These are phyloP conservation scores for Dreissena rostriformis DNA, from an alignment of 1,140 invertebrate genomes.

Conservation along the genomic window DNA sequence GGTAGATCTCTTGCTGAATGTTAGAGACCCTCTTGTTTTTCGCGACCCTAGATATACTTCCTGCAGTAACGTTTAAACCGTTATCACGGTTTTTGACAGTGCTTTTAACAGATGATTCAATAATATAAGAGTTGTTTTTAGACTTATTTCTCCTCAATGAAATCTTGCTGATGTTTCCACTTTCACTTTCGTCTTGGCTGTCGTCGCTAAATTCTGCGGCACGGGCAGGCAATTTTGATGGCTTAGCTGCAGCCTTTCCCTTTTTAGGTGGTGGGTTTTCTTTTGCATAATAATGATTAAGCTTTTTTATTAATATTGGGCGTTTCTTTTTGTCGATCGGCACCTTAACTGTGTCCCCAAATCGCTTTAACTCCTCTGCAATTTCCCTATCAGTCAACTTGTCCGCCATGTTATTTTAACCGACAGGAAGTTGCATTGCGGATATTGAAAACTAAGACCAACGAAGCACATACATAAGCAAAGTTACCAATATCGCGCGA, in stretches of 20 bases:
- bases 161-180: constrained; percentile 24
- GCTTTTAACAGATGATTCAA: constrained; percentile 8
- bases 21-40: constrained; percentile 5
- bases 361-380: constrained; percentile 66
- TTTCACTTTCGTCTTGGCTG: constrained; percentile 55
- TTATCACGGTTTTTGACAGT: constrained; percentile 23
- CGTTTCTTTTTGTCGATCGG: constrained; percentile 74
- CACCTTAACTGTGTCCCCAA: constrained; percentile 72
- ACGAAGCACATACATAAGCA: too few relatives aligned
- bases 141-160: constrained; percentile 30
- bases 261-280: constrained; percentile 54
- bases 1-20: constrained; percentile 53
- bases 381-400: constrained; percentile 71
- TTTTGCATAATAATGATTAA: constrained; percentile 72
- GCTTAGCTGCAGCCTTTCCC: constrained; percentile 44
- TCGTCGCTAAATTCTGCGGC: constrained; percentile 60
- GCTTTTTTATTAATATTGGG: constrained; percentile 74
- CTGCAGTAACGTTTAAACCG: constrained; percentile 37
- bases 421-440: constrained; percentile 12
- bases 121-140: constrained; percentile 15
- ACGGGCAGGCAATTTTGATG: neutral
- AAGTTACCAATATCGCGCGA: too few relatives aligned
- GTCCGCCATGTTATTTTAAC: constrained; percentile 69
- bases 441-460: neutral
- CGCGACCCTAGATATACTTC: constrained; percentile 52